A percentile compares a stretch with the other conserved stretches of the same genome.
Evolutionary conservation across 2,113 vertebrate genomes (phyloP).

Genomic region (human (Homo sapiens)): DNA sequence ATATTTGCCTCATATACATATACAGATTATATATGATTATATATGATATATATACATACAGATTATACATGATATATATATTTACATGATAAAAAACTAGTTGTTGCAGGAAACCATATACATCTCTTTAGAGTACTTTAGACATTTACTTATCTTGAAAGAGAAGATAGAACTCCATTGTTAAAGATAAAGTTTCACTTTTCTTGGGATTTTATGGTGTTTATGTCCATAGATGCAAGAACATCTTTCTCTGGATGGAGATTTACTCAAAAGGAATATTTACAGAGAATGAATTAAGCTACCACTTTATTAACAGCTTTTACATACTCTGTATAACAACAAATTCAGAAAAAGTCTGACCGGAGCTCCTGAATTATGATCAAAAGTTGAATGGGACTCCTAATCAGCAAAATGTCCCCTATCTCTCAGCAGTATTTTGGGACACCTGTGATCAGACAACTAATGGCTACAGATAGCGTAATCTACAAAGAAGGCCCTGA

Average conservation of each 20-base stretch:
- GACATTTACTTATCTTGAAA: neutral
- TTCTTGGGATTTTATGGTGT: neutral
- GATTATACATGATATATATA: neutral
- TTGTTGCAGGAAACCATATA: neutral
- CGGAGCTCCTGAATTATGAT: neutral
- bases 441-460: neutral
- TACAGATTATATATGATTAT: neutral
- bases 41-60: too few species aligned
- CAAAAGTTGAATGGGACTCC: neutral
- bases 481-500: neutral
- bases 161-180: neutral
- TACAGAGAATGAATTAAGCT: neutral
- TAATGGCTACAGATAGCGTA: neutral
- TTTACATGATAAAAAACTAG: neutral
- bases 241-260: neutral
- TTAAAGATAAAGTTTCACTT: neutral
- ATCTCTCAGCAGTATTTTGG: neutral
- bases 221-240: neutral
- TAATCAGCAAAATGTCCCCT: neutral
- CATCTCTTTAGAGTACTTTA: neutral
- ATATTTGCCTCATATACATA: neutral
- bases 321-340: neutral
- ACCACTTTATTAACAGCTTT: neutral
- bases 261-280: neutral
- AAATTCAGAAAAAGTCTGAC: neutral